Conservation (phyloP, 35 echinoderm and acorn worm genomes). For the Holothuria glaberrima region DNA sequence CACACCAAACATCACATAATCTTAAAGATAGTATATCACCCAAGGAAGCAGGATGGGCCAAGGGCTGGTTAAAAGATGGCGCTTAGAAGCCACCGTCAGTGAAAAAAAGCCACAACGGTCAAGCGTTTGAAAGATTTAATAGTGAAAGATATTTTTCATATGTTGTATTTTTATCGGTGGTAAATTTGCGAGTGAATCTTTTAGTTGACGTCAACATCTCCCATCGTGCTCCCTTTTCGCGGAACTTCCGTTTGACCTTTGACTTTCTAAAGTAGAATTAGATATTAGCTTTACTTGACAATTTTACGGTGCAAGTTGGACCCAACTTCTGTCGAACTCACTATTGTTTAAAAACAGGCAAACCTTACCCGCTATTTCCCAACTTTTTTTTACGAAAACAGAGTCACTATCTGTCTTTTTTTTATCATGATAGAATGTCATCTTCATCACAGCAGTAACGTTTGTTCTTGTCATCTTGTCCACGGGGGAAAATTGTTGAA, state of each 20-base stretch:
- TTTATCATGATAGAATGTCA: constrained; percentile 46
- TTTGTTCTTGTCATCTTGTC: constrained; percentile 49
- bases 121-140: neutral
- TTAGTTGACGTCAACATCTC: neutral
- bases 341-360: neutral
- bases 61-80: neutral
- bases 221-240: neutral
- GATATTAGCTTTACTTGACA: constrained; percentile 26
- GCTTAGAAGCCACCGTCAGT: neutral
- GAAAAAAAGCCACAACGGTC: neutral
- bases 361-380: constrained; percentile 14
- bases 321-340: neutral
- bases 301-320: constrained; percentile 31
- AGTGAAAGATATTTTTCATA: neutral
- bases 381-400: constrained; percentile 44
- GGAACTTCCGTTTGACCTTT: constrained; percentile 50
- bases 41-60: constrained; percentile 12
- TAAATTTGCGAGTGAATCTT: too few relatives aligned
- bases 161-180: too few relatives aligned
- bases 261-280: constrained; percentile 49
- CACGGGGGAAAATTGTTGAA: constrained; percentile 57
- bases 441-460: constrained; percentile 39
- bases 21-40: neutral
- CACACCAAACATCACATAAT: neutral
- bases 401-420: constrained; percentile 34